These are phyloP conservation scores for Meloidogyne hapla DNA, from an alignment of 1,140 invertebrate species.

Conservation along the genomic window DNA sequence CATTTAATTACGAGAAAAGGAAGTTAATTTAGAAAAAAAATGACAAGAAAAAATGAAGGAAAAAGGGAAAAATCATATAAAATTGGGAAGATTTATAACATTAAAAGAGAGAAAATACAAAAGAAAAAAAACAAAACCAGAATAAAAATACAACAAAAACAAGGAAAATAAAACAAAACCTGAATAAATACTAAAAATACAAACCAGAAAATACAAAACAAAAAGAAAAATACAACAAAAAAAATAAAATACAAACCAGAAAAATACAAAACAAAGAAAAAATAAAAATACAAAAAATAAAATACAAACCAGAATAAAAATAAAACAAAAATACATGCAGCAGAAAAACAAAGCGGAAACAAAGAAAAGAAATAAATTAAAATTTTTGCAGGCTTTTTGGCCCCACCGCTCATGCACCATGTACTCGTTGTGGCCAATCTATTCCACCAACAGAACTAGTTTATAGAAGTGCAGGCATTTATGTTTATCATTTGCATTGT, in stretches of 20 bases:
- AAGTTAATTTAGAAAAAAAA: background rate
- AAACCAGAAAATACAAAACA: background rate
- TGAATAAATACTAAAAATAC: background rate
- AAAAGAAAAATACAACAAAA: background rate
- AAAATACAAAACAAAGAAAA: background rate
- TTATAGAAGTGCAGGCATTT: constrained; percentile 7
- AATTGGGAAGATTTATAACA: too few relatives aligned
- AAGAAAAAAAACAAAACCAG: too few relatives aligned
- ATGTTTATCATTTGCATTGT: constrained; percentile 35
- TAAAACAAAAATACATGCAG: background rate
- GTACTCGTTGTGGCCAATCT: constrained; percentile 17
- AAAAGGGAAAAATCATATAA: too few relatives aligned
- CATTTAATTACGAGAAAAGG: background rate
- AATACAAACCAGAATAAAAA: background rate
- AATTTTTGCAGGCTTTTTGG: constrained; percentile 19
- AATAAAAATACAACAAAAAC: too few relatives aligned
- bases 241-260: constrained; percentile 6
- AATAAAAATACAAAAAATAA: background rate
- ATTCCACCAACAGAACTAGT: constrained; percentile 32
- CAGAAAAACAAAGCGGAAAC: background rate
- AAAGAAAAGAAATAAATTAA: background rate
- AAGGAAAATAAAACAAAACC: too few relatives aligned
- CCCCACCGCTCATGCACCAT: constrained; percentile 6
- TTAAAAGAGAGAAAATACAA: too few relatives aligned
- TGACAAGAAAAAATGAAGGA: background rate